Percentiles rank a stretch among this genome's conserved stretches.
Conservation (phyloP, 2,797 vertebrate genomes). For the Ptychobarbus kaznakovi region DNA sequence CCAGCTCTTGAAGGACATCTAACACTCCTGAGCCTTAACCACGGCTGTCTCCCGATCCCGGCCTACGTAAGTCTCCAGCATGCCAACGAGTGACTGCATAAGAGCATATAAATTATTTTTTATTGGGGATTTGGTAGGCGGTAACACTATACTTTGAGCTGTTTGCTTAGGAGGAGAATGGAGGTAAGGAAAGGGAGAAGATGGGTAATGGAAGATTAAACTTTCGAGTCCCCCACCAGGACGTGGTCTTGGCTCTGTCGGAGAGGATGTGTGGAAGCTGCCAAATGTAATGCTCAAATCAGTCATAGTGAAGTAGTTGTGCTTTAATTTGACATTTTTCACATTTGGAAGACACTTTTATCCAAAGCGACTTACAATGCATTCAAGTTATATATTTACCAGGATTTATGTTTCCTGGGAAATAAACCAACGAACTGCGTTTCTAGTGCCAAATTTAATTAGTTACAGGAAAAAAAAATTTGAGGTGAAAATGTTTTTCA, state of each 20-base stretch:
- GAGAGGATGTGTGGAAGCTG: conserved; percentile 19
- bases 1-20: conserved; percentile 48
- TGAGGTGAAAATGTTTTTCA: background rate
- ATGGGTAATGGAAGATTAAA: conserved; percentile 62
- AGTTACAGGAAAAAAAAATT: background rate
- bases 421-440: too few species aligned
- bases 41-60: conserved; percentile 61
- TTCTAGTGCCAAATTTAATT: background rate
- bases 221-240: conserved; percentile 36
- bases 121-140: conserved; percentile 66
- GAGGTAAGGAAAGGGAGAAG: conserved; percentile 54
- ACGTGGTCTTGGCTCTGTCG: conserved; percentile 50
- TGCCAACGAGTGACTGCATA: conserved; percentile 73
- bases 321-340: conserved; percentile 15
- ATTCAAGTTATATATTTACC: conserved; percentile 19
- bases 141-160: conserved; percentile 74
- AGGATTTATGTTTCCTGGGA: background rate
- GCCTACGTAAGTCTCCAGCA: conserved; percentile 61
- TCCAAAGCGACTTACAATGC: conserved; percentile 10
- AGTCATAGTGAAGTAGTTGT: conserved; percentile 27
- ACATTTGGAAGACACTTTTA: conserved; percentile 10
- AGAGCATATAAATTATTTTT: conserved; percentile 73
- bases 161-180: conserved; percentile 57
- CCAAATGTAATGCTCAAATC: conserved; percentile 44
- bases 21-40: conserved; percentile 61